phyloP scores from a whole-genome alignment of 2,797 vertebrate genomes.

The Anomalospiza imberbis region DNA sequence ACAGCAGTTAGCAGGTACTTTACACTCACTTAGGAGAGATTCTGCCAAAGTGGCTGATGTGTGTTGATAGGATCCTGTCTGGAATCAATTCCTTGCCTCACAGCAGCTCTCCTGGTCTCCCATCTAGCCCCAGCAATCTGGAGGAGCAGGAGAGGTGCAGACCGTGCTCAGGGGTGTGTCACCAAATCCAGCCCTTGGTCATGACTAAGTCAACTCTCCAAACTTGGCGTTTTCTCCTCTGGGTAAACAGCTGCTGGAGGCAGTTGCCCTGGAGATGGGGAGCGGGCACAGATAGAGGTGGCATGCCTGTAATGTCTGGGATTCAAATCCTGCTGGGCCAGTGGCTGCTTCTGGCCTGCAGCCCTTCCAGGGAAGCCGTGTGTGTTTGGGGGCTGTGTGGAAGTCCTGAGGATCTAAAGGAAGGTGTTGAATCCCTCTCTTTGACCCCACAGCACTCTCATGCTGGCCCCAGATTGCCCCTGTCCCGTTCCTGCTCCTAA shows the following conservation, averaged over 20 bases:
- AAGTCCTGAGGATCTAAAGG: background rate
- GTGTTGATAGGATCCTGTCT: background rate
- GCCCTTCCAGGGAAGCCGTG: background rate
- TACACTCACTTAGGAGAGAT: background rate
- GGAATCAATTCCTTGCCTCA: background rate
- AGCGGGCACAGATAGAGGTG: background rate
- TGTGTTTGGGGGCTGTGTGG: background rate
- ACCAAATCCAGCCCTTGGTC: background rate
- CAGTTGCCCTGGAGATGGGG: slow-evolving; percentile 45
- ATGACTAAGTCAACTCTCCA: background rate
- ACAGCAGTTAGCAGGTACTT: slow-evolving; percentile 10
- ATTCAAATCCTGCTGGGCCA: slow-evolving; percentile 30
- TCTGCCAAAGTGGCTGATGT: background rate
- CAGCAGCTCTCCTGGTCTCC: background rate
- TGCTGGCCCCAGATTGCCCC: background rate
- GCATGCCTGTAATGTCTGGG: slow-evolving; percentile 8
- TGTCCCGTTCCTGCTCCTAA: background rate
- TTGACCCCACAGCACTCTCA: background rate
- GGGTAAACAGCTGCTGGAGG: slow-evolving; percentile 34
- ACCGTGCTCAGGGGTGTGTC: background rate
- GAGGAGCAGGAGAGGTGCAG: background rate
- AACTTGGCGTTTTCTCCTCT: slow-evolving; percentile 5
- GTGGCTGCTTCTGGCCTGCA: background rate
- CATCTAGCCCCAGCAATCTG: background rate
- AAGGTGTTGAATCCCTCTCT: background rate